Evolutionary conservation across 2,888 invertebrate genomes (phyloP).

Genomic region (Caenorhabditis sp.): DNA sequence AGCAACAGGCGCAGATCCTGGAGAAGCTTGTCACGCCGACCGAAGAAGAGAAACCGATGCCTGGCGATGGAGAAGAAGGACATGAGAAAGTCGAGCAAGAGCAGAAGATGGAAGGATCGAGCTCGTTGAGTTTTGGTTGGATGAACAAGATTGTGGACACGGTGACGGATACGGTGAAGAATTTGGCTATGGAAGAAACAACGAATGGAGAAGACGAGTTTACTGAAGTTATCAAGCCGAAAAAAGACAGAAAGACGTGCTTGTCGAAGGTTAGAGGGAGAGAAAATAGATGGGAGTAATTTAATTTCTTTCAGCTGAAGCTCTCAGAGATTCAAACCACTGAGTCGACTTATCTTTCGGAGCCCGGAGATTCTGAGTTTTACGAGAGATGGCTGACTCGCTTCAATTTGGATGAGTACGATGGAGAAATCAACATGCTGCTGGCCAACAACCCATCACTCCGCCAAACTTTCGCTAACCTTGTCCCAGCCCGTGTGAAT

Average conservation of each 20-base stretch:
- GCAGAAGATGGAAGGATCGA: conserved; percentile 22
- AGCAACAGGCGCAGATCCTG: conserved; percentile 79
- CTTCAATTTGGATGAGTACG: conserved; percentile 73
- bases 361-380: conserved; percentile 65
- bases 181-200: conserved; percentile 79
- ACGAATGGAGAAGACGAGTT: conserved; percentile 76
- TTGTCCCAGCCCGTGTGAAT: conserved; percentile 86
- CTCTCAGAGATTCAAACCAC: conserved; percentile 74
- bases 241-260: conserved; percentile 68
- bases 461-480: conserved; percentile 86
- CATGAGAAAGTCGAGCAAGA: conserved; percentile 13
- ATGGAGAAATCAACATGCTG: conserved; percentile 86
- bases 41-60: conserved; percentile 64
- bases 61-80: conserved; percentile 35
- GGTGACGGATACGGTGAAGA: conserved; percentile 77
- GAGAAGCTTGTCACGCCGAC: conserved; percentile 76
- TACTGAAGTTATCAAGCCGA: conserved; percentile 75
- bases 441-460: conserved; percentile 87
- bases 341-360: conserved; percentile 70
- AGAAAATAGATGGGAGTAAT: not conserved
- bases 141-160: conserved; percentile 69
- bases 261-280: conserved; percentile 27
- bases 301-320: conserved; percentile 27
- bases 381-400: conserved; percentile 51
- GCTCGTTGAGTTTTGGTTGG: conserved; percentile 73